Base-by-base conservation (phyloP, 2,797 vertebrate genomes). In the Sarcoramphus papa region DNA sequence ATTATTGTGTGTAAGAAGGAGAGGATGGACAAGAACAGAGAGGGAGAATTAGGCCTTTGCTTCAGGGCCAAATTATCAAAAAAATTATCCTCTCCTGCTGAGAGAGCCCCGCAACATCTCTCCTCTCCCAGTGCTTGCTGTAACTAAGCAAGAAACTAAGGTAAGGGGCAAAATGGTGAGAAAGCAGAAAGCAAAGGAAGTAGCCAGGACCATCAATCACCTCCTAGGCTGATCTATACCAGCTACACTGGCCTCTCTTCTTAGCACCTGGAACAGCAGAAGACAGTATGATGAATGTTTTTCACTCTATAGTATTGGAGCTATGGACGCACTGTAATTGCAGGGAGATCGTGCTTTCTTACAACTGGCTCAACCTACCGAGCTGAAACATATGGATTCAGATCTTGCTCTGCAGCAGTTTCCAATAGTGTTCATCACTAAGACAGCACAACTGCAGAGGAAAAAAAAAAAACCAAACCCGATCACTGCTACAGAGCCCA, bases 261-360 rank as follows among this genome's bases (percentile, higher is more conserved):
- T 77, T 48, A 97, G 92, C 81, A 97, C 91, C 89, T 96, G 94
- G 81, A 94, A 91, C 60, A 95, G 83, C 41, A 96, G 69, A 83
- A 78, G 89, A 51, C 94, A 95, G 65, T 41, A 41, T 94, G 85
- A 97, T 95, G 86, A 79, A 93, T 93, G 79, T 37, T 93, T 74
- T 83, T 54, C 57, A 37, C 84, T 89, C 45, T 54, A 8, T 68
- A 72, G 81, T 43, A 59, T 14, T 85, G 86, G 69, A 94, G 80
- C 79, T 50, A 12, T 48, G 65, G 84, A 33, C 65, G 74, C 3
- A 5, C 86, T 91, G 70, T 82, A 93, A 84, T 88, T 96, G 94
- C 72, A 78, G 91, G 93, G 62, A 88, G 91, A 85, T 63, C 0
- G 3, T 88, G 81, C 78, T 84, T 88, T 75, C 57, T 88, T 85